Evolutionary conservation across 2,797 vertebrate genomes (phyloP).

Genomic region (Amphiprion clarkii): DNA sequence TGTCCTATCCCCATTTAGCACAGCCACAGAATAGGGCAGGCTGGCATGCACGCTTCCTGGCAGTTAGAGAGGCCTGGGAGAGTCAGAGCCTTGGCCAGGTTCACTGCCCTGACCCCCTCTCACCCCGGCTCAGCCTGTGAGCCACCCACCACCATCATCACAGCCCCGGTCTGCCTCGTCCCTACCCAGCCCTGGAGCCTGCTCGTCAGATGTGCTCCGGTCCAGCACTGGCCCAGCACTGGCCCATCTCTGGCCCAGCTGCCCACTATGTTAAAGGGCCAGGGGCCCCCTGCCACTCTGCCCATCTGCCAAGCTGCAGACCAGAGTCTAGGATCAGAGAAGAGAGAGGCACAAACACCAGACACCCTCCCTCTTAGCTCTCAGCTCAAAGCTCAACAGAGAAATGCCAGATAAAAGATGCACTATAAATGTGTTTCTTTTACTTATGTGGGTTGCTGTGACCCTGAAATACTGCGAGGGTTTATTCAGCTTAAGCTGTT

Average conservation of each 20-base stretch:
- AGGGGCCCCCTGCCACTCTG: slow-evolving; percentile 80
- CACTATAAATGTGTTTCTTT: slow-evolving; percentile 72
- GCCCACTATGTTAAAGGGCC: slow-evolving; percentile 83
- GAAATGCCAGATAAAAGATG: slow-evolving; percentile 74
- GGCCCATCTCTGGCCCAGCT: slow-evolving; percentile 80
- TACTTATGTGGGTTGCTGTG: slow-evolving; percentile 72
- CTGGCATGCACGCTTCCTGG: slow-evolving; percentile 65
- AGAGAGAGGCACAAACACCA: slow-evolving; percentile 67
- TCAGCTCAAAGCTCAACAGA: slow-evolving; percentile 68
- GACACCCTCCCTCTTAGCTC: slow-evolving; percentile 61
- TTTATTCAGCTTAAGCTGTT: slow-evolving; percentile 66
- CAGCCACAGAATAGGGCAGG: slow-evolving; percentile 66
- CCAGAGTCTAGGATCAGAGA: slow-evolving; percentile 75
- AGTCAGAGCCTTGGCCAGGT: slow-evolving; percentile 69
- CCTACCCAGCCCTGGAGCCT: slow-evolving; percentile 69
- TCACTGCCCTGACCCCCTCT: slow-evolving; percentile 71
- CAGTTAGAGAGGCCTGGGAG: slow-evolving; percentile 64
- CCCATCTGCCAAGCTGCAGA: slow-evolving; percentile 84
- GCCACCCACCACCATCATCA: slow-evolving; percentile 58
- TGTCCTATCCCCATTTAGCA: slow-evolving; percentile 77
- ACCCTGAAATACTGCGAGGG: slow-evolving; percentile 68
- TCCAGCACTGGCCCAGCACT: slow-evolving; percentile 72
- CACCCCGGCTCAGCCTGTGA: slow-evolving; percentile 70
- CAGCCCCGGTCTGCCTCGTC: slow-evolving; percentile 42
- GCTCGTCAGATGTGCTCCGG: slow-evolving; percentile 80